A percentile compares a stretch with the other conserved stretches of the same genome.
Conservation (phyloP, 2,113 vertebrate species). For the Silurus meridionalis region DNA sequence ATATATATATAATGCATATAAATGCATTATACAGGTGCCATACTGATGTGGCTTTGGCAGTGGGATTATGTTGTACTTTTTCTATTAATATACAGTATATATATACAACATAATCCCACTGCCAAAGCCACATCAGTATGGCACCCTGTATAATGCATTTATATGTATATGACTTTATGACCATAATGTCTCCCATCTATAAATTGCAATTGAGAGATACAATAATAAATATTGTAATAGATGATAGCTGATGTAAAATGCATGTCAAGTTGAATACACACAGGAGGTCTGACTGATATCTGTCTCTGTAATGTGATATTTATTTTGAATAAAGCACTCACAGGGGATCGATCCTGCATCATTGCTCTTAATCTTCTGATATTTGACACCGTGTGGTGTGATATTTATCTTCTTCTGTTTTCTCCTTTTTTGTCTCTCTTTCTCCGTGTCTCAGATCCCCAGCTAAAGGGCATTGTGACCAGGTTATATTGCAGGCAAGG, state of each 20-base stretch:
- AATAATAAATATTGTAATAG: conserved; percentile 18
- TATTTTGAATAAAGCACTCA: neutral
- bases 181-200: neutral
- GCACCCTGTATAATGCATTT: neutral
- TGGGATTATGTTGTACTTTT: too few relatives aligned
- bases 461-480: conserved; percentile 99
- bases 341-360: neutral
- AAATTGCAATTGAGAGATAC: neutral
- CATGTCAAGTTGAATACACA: neutral
- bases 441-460: conserved; percentile 87
- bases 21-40: too few relatives aligned
- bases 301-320: neutral
- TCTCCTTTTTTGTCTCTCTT: neutral
- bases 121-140: neutral
- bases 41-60: too few relatives aligned
- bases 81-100: too few relatives aligned
- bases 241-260: neutral
- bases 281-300: neutral
- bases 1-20: too few relatives aligned
- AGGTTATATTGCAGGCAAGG: conserved; percentile 99
- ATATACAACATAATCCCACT: neutral
- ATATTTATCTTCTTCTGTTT: conserved; percentile 9
- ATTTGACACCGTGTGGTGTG: conserved; percentile 12
- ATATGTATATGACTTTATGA: neutral
- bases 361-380: neutral